phyloP scores from a whole-genome alignment of 2,797 vertebrate genomes.

The Aldrovandia affinis region DNA sequence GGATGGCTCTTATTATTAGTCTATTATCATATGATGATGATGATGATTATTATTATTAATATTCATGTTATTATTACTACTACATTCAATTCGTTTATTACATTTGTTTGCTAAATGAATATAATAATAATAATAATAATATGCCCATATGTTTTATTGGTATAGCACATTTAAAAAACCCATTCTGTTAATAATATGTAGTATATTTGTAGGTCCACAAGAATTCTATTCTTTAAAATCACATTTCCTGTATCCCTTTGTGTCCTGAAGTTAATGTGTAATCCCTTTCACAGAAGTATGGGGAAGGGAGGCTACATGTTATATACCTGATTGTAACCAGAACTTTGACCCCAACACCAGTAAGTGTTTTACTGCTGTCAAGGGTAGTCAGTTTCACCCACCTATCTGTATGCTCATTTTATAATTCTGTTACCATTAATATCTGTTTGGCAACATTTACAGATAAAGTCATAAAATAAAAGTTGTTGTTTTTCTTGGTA shows the following conservation, averaged over 20 bases:
- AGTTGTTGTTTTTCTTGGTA: neutral
- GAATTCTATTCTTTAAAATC: neutral
- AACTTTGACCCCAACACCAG: slow-evolving; percentile 62
- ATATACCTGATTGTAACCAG: slow-evolving; percentile 35
- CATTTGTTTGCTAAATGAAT: no score
- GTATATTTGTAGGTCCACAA: neutral
- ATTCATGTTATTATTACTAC: neutral
- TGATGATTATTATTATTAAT: neutral
- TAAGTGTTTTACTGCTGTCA: slow-evolving; percentile 56
- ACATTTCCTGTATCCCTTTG: no score
- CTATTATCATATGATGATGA: neutral
- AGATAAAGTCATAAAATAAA: neutral
- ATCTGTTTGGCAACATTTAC: neutral
- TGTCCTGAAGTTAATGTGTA: slow-evolving; percentile 65
- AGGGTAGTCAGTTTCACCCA: slow-evolving; percentile 30
- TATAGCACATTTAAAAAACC: no score
- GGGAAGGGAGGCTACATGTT: slow-evolving; percentile 37
- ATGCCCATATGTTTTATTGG: no score
- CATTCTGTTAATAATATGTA: neutral
- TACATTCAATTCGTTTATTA: no score
- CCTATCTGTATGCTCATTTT: neutral
- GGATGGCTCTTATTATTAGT: no score
- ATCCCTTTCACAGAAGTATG: slow-evolving; percentile 42
- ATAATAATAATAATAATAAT: no score
- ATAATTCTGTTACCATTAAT: neutral